Percentiles rank a stretch among this genome's conserved stretches.
Conservation (phyloP, 2,888 invertebrate species). For the Blastobasis adustella region DNA sequence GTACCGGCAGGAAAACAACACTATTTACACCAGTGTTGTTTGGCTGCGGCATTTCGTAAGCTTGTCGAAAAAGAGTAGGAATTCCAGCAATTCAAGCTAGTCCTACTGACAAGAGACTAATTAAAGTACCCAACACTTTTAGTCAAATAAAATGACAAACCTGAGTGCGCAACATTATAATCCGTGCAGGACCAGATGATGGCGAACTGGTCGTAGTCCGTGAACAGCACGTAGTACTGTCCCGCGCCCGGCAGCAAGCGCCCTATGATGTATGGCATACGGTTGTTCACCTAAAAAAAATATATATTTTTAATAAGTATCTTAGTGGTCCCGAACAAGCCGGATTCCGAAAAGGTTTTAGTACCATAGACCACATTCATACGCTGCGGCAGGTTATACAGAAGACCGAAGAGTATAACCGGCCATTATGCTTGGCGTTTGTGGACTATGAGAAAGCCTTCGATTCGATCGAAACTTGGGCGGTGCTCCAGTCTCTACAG, state of each 20-base stretch:
- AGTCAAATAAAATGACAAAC: constrained; percentile 35
- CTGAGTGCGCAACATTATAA: constrained; percentile 77
- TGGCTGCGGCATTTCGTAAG: background rate
- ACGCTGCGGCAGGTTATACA: too few relatives aligned
- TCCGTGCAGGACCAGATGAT: constrained; percentile 84
- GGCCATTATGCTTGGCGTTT: too few relatives aligned
- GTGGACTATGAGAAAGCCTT: too few relatives aligned
- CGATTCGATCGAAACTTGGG: too few relatives aligned
- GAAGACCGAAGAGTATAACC: too few relatives aligned
- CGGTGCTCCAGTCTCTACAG: too few relatives aligned
- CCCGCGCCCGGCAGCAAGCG: constrained; percentile 82
- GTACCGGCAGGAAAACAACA: background rate
- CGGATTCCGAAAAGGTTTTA: too few relatives aligned
- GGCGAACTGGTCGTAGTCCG: constrained; percentile 83
- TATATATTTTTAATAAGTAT: too few relatives aligned
- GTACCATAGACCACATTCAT: too few relatives aligned
- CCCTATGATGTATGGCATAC: constrained; percentile 79
- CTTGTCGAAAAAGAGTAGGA: too few relatives aligned
- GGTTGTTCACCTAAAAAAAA: constrained; percentile 29
- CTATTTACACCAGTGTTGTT: background rate
- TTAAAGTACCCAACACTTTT: background rate
- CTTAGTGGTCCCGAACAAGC: too few relatives aligned
- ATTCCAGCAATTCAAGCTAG: background rate
- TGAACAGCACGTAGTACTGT: constrained; percentile 80
- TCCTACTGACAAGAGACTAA: too few relatives aligned